Conservation (phyloP, 1,140 invertebrate genomes). For the Gryllus bimaculatus region DNA sequence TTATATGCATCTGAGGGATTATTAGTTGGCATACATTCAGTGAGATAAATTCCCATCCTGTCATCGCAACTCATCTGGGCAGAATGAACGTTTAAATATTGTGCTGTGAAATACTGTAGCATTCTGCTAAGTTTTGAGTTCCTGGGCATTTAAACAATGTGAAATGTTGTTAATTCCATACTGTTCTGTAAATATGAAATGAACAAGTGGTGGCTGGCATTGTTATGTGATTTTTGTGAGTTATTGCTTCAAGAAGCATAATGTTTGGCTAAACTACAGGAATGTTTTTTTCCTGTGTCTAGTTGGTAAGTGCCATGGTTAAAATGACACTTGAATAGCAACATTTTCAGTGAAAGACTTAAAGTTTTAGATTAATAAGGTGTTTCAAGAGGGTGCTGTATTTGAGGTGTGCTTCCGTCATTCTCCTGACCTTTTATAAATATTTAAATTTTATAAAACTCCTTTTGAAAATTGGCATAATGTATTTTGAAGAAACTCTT, state of each 20-base stretch:
- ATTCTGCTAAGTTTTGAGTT: not conserved
- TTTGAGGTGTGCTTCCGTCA: too few relatives aligned
- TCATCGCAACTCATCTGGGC: not conserved
- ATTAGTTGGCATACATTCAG: not conserved
- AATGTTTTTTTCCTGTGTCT: not conserved
- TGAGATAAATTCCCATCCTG: not conserved
- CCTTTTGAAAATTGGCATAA: not conserved
- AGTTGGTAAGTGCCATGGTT: not conserved
- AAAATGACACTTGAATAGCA: not conserved
- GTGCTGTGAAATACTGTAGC: not conserved
- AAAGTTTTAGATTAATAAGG: not conserved
- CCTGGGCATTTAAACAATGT: not conserved
- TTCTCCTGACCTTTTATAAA: too few relatives aligned
- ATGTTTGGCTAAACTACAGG: not conserved
- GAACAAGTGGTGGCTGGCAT: not conserved
- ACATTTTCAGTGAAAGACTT: not conserved
- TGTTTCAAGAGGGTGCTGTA: not conserved
- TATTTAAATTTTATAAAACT: too few relatives aligned
- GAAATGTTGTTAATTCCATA: not conserved
- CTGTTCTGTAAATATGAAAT: not conserved
- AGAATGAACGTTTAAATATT: not conserved
- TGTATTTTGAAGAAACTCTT: not conserved
- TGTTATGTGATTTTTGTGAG: not conserved
- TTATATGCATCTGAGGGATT: not conserved
- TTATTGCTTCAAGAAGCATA: not conserved